Evolutionary conservation across 2,113 vertebrate genomes (phyloP).

Genomic region (Nycticebus coucang): DNA sequence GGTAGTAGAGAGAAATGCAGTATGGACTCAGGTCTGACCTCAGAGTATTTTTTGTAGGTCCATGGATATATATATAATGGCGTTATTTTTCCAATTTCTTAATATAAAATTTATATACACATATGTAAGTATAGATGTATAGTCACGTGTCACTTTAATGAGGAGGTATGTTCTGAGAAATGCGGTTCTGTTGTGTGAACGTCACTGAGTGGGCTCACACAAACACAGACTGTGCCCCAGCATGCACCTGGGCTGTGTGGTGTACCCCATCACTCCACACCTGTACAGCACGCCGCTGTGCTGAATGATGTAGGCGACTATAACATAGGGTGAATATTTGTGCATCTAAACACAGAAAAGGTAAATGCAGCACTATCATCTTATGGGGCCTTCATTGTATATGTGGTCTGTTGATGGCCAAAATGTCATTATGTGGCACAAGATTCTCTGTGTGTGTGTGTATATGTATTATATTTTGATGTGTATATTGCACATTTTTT

Average conservation of each 20-base stretch:
- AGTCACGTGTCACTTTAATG: background rate
- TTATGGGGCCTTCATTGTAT: too few species aligned
- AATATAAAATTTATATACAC: background rate
- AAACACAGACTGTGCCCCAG: background rate
- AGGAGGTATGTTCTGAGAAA: background rate
- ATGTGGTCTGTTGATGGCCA: background rate
- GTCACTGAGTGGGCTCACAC: background rate
- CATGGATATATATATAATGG: background rate
- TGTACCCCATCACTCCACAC: background rate
- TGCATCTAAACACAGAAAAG: background rate
- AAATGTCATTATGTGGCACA: background rate
- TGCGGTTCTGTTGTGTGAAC: background rate
- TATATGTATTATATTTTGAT: background rate
- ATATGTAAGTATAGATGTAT: background rate
- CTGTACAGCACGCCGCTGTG: background rate
- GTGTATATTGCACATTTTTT: too few species aligned
- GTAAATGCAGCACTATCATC: background rate
- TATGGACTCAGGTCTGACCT: background rate
- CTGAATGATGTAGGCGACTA: background rate
- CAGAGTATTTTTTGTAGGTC: background rate
- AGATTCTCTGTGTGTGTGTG: background rate
- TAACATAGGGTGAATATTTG: background rate
- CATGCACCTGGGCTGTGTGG: background rate
- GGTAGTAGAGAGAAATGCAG: background rate
- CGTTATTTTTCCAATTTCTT: background rate